These are phyloP conservation scores for Grammomys surdaster DNA, from an alignment of 2,113 vertebrate genomes.

Conservation along the genomic window DNA sequence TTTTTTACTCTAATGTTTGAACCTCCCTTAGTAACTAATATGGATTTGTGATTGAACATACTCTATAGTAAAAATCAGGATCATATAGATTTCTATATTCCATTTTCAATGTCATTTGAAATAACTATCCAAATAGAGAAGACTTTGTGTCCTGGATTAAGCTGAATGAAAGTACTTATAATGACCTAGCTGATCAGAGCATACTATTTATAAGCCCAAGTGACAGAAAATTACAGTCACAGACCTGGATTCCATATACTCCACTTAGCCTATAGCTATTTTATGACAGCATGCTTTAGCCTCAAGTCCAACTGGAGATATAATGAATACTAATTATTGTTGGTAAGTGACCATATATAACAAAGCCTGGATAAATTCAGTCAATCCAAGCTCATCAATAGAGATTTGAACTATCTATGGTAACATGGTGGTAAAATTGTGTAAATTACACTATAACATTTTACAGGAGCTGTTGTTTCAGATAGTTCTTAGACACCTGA, in stretches of 20 bases:
- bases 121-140: neutral
- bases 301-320: neutral
- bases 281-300: neutral
- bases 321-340: neutral
- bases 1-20: neutral
- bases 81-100: neutral
- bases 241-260: neutral
- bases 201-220: neutral
- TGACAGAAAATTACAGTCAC: neutral
- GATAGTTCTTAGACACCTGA: neutral
- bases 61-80: slow-evolving; percentile 11
- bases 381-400: neutral
- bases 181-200: neutral
- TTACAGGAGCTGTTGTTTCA: neutral
- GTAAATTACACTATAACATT: neutral
- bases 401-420: neutral
- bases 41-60: neutral
- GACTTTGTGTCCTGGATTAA: neutral
- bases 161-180: neutral
- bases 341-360: neutral
- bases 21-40: neutral
- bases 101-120: neutral
- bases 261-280: neutral
- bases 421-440: neutral
- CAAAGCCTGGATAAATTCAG: neutral